Conservation (phyloP, 2,888 invertebrate species). For the Gryllus longicercus region DNA sequence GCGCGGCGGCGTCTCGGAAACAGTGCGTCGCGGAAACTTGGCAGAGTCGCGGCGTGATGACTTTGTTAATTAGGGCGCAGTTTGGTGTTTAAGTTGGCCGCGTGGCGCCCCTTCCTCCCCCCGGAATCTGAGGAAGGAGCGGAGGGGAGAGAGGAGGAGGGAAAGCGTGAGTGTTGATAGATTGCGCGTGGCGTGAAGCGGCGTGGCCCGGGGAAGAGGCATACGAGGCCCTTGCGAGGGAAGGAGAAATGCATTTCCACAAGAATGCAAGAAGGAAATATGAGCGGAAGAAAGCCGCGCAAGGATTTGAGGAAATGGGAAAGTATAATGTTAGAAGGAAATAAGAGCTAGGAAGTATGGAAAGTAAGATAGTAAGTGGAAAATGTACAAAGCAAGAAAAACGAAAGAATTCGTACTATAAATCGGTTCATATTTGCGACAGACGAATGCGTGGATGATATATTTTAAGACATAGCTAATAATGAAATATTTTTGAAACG, state of each 20-base stretch:
- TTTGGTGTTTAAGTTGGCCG: slow-evolving; percentile 17
- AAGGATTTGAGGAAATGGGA: too few relatives aligned
- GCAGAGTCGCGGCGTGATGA: background rate
- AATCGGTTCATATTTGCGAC: too few relatives aligned
- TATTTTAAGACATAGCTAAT: too few relatives aligned
- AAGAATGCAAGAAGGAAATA: background rate
- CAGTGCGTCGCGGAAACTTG: background rate
- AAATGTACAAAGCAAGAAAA: too few relatives aligned
- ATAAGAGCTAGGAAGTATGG: too few relatives aligned
- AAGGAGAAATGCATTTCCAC: background rate
- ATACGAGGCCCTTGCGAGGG: background rate
- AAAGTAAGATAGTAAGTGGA: too few relatives aligned
- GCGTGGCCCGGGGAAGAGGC: too few relatives aligned
- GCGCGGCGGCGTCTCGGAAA: background rate
- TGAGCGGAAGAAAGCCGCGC: background rate
- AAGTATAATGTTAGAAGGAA: too few relatives aligned
- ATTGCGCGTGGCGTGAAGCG: too few relatives aligned
- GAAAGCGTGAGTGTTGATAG: background rate
- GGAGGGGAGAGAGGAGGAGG: background rate
- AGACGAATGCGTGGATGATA: too few relatives aligned
- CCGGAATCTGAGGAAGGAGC: background rate
- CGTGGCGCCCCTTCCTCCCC: background rate
- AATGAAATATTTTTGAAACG: too few relatives aligned
- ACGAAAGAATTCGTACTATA: too few relatives aligned
- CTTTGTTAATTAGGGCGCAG: slow-evolving; percentile 9